Evolutionary conservation across 2,113 vertebrate genomes (phyloP).

Genomic region (Rhizomys pruinosus): DNA sequence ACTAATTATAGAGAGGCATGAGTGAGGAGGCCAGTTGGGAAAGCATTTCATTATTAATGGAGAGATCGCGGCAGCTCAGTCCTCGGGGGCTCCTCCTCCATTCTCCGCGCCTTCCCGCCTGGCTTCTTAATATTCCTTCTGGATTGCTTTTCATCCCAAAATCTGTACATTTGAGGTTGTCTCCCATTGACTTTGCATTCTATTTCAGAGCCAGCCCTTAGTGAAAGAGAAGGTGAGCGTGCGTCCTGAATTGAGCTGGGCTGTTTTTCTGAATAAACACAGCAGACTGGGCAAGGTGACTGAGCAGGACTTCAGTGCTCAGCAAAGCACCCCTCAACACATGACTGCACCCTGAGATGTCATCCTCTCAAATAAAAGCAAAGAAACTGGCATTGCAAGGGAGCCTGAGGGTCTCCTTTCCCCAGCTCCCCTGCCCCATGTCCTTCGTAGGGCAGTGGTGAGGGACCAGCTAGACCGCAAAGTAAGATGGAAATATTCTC

Average conservation of each 20-base stretch:
- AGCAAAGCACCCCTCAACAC: not conserved
- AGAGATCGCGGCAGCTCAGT: not conserved
- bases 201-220: not conserved
- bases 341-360: not conserved
- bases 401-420: rapidly evolving
- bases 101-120: not conserved
- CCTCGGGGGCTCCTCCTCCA: not conserved
- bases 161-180: not conserved
- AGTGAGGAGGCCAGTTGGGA: not conserved
- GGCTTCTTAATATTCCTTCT: not conserved
- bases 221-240: not conserved
- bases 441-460: not conserved
- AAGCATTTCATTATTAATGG: not conserved
- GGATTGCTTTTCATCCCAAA: not conserved
- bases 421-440: not conserved
- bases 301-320: not conserved
- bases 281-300: not conserved
- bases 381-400: not conserved
- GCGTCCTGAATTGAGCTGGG: not conserved
- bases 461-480: not conserved
- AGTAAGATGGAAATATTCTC: not conserved
- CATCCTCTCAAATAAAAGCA: not conserved
- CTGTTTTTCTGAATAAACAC: not conserved
- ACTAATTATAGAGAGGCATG: not conserved
- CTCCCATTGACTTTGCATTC: not conserved